phyloP scores from a whole-genome alignment of 2,888 invertebrate genomes.

The Trichacis sp. region DNA sequence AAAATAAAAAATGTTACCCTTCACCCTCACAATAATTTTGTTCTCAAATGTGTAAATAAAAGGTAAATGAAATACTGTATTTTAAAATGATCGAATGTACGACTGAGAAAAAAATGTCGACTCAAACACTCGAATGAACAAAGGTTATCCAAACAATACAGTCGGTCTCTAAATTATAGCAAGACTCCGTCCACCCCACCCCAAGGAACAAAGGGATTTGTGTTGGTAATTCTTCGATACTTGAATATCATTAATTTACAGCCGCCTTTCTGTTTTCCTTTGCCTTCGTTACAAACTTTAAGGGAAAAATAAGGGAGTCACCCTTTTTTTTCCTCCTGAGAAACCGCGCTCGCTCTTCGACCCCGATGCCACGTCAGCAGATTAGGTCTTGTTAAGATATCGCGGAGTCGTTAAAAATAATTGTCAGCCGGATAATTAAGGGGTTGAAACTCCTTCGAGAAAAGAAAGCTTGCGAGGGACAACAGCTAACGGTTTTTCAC shows the following conservation, averaged over 20 bases:
- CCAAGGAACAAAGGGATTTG: slow-evolving; percentile 6
- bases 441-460: slow-evolving; percentile 48
- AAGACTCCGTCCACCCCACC: background rate
- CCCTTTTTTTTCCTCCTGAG: slow-evolving; percentile 38
- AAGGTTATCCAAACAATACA: background rate
- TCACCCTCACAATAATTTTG: too few relatives aligned
- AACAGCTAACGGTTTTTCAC: slow-evolving; percentile 46
- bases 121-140: too few relatives aligned
- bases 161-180: too few relatives aligned
- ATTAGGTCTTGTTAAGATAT: slow-evolving; percentile 64
- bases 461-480: slow-evolving; percentile 41
- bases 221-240: slow-evolving; percentile 16
- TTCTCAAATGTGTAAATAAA: too few relatives aligned
- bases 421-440: slow-evolving; percentile 67
- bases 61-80: too few relatives aligned
- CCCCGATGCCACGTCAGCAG: slow-evolving; percentile 51
- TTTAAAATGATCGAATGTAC: too few relatives aligned
- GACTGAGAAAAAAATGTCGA: background rate
- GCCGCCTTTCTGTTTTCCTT: slow-evolving; percentile 15
- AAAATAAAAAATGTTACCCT: too few relatives aligned
- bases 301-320: slow-evolving; percentile 37
- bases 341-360: slow-evolving; percentile 38
- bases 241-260: slow-evolving; percentile 22
- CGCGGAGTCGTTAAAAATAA: slow-evolving; percentile 67
- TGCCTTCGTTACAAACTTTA: slow-evolving; percentile 41